Conservation (phyloP, 2,113 vertebrate genomes). For the Balaeniceps rex region DNA sequence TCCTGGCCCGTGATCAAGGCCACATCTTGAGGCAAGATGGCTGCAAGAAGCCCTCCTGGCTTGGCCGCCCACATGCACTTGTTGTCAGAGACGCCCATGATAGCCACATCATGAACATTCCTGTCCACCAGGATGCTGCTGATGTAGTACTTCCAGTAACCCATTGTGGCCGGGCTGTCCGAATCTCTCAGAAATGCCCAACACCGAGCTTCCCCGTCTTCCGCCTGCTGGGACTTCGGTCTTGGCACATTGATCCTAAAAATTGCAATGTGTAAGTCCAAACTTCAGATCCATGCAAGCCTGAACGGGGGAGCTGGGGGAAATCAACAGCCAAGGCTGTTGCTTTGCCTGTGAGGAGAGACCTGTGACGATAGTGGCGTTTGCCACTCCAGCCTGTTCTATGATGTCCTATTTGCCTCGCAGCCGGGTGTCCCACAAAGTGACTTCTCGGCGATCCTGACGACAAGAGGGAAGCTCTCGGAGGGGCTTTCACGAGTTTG, state of each 20-base stretch:
- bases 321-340: not conserved
- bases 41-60: slow-evolving; percentile 50
- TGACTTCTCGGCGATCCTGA: not conserved
- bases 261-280: not conserved
- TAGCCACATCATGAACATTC: slow-evolving; percentile 53
- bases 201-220: not conserved
- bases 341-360: not conserved
- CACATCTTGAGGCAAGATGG: slow-evolving; percentile 58
- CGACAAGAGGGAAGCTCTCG: too few relatives aligned
- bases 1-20: slow-evolving; percentile 52
- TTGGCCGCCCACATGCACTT: slow-evolving; percentile 31
- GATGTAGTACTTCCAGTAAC: slow-evolving; percentile 60
- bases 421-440: not conserved
- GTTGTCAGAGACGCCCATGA: slow-evolving; percentile 47
- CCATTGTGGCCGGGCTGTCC: not conserved
- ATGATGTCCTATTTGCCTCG: not conserved
- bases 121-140: slow-evolving; percentile 57
- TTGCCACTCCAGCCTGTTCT: not conserved
- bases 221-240: not conserved
- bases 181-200: not conserved
- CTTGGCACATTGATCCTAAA: not conserved
- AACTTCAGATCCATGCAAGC: not conserved
- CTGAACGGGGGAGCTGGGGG: not conserved
- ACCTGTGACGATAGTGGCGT: rapidly evolving
- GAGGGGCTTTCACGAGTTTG: not conserved